phyloP scores from a whole-genome alignment of 1,140 invertebrate genomes.

The Bombus polaris region DNA sequence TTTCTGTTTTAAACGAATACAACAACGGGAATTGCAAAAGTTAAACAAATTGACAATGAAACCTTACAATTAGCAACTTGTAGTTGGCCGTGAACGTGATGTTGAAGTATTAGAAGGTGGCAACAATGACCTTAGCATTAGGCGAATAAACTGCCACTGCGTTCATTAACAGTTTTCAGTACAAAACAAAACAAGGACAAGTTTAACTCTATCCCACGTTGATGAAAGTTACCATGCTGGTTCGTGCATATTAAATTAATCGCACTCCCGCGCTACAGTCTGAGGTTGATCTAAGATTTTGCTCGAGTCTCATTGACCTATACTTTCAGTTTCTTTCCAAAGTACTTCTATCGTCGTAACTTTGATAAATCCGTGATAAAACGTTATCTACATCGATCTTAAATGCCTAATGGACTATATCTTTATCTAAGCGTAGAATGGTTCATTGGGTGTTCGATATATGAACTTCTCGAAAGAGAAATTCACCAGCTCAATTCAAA shows the following conservation, averaged over 20 bases:
- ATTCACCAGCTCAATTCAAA: too few relatives aligned
- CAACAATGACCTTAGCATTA: constrained; percentile 52
- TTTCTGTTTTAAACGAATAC: not conserved
- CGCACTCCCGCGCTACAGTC: not conserved
- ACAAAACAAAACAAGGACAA: constrained; percentile 73
- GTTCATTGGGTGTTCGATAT: too few relatives aligned
- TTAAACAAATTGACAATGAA: too few relatives aligned
- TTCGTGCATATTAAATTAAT: constrained; percentile 10
- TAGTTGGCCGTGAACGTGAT: constrained; percentile 62
- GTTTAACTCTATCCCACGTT: constrained; percentile 59
- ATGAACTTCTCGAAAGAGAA: too few relatives aligned
- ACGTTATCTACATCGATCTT: too few relatives aligned
- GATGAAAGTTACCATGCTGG: constrained; percentile 59
- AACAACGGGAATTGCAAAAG: not conserved
- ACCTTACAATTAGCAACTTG: not conserved
- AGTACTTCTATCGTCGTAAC: too few relatives aligned
- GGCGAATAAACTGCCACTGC: constrained; percentile 56
- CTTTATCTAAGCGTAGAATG: too few relatives aligned
- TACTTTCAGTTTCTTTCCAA: not conserved
- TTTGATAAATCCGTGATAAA: too few relatives aligned
- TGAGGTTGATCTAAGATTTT: not conserved
- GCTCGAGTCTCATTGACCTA: not conserved
- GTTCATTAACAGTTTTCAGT: constrained; percentile 47
- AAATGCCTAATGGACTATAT: too few relatives aligned
- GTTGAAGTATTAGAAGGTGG: constrained; percentile 33